These are phyloP conservation scores for Nettapus auritus DNA, from an alignment of 2,113 vertebrate species.

Conservation along the genomic window DNA sequence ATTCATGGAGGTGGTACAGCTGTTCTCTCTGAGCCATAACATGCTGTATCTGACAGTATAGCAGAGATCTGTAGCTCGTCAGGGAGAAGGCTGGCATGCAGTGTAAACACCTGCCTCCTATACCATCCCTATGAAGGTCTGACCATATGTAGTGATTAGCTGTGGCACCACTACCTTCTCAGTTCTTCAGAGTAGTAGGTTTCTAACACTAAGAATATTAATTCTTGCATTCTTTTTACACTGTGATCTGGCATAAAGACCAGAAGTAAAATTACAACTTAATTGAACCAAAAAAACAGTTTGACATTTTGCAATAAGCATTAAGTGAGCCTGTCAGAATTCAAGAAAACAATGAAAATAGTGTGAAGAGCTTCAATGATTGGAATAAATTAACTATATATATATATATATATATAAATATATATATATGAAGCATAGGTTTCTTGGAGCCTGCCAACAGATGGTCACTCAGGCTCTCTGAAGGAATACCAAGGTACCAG, in stretches of 20 bases:
- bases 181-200: background rate
- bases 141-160: background rate
- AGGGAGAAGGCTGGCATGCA: background rate
- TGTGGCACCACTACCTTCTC: background rate
- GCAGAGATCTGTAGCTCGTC: background rate
- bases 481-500: background rate
- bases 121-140: background rate
- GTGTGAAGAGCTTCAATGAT: background rate
- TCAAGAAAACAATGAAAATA: background rate
- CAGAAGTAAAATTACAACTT: background rate
- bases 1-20: background rate
- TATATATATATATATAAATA: too few relatives aligned
- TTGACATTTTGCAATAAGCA: background rate
- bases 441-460: accelerated
- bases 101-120: accelerated
- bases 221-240: background rate
- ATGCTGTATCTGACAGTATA: background rate
- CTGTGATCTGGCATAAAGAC: background rate
- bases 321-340: background rate
- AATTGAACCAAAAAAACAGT: background rate
- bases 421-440: background rate
- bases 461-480: background rate
- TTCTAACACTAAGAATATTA: background rate
- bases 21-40: background rate
- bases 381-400: background rate